Evolutionary conservation across 2,888 invertebrate genomes (phyloP).

Genomic region (Resseliella maxima): DNA sequence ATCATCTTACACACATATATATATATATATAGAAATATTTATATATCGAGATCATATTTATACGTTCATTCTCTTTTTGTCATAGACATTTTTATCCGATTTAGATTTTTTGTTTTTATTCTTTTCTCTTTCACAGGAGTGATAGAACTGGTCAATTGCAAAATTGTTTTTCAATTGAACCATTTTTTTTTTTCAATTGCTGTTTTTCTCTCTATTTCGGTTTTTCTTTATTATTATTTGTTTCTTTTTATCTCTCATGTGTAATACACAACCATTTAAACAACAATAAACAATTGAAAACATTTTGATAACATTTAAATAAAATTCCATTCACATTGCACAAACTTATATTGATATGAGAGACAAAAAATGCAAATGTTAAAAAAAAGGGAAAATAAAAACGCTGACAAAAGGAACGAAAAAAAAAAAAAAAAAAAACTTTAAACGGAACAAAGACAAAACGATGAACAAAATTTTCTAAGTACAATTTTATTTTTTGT

Average conservation of each 20-base stretch:
- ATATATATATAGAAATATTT: background rate
- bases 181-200: background rate
- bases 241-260: background rate
- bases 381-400: background rate
- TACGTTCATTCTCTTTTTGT: background rate
- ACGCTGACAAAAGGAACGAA: background rate
- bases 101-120: too few species aligned
- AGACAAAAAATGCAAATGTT: background rate
- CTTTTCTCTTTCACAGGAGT: background rate
- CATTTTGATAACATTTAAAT: slow-evolving; percentile 45
- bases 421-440: background rate
- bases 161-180: too few species aligned
- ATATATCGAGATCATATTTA: background rate
- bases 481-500: background rate
- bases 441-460: background rate
- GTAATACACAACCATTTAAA: slow-evolving; percentile 37
- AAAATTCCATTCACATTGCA: slow-evolving; percentile 42
- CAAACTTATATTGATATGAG: slow-evolving; percentile 31
- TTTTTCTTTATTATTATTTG: background rate
- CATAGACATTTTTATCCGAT: background rate
- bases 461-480: background rate
- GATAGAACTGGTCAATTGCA: too few species aligned
- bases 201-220: background rate
- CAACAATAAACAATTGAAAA: slow-evolving; percentile 3
- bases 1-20: too few species aligned